Conservation (phyloP, 2,797 vertebrate genomes). For the Sylvilagus floridanus region DNA sequence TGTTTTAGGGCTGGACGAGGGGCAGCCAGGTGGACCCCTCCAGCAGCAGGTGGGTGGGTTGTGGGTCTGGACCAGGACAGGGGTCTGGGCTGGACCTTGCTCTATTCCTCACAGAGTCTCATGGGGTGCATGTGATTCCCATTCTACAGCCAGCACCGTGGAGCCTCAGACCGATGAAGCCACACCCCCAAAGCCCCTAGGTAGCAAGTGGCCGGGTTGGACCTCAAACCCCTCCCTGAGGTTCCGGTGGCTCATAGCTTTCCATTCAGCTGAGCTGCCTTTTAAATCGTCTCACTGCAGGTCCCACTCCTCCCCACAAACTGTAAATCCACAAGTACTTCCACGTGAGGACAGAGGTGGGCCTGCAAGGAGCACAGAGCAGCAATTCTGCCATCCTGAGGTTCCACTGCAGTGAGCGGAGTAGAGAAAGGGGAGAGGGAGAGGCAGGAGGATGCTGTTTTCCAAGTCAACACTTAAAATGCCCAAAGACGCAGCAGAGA, state of each 20-base stretch:
- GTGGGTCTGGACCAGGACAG: background rate
- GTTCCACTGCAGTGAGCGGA: background rate
- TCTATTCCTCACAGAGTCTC: background rate
- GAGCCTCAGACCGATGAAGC: background rate
- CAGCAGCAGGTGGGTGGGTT: background rate
- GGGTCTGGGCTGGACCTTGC: background rate
- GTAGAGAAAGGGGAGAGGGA: background rate
- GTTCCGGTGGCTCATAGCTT: background rate
- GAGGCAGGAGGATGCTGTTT: background rate
- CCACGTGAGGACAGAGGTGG: background rate
- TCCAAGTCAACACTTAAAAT: slow-evolving; percentile 65
- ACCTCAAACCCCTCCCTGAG: rapidly evolving
- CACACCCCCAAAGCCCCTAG: background rate
- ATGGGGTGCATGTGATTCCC: background rate
- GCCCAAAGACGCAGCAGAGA: slow-evolving; percentile 5
- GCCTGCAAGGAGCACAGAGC: background rate
- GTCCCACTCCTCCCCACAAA: background rate
- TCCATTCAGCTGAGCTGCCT: background rate
- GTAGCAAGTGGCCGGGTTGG: background rate
- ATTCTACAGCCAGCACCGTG: background rate
- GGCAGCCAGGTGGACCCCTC: background rate
- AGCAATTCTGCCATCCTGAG: background rate
- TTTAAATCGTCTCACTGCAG: background rate
- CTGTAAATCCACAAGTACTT: background rate
- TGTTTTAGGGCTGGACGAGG: background rate